A percentile compares a stretch with the other conserved stretches of the same genome.
Conservation (phyloP, 2,113 vertebrate species). For the Paedocypris sp. region DNA sequence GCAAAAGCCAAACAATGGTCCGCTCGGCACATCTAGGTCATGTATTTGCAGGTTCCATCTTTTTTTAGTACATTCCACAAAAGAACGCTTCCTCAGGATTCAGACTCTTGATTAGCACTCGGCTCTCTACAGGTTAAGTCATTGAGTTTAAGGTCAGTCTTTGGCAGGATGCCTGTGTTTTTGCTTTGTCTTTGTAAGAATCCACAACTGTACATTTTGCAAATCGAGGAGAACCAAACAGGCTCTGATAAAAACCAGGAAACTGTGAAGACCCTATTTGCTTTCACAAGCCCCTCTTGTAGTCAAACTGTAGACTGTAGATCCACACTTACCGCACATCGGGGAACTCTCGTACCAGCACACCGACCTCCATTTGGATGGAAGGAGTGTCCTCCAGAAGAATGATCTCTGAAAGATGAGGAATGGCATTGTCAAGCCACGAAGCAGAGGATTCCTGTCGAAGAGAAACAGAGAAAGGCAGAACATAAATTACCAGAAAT, state of each 20-base stretch:
- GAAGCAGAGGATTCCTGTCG: constrained; percentile 68
- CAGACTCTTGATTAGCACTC: constrained; percentile 18
- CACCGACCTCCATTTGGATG: constrained; percentile 85
- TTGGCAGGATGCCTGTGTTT: constrained; percentile 36
- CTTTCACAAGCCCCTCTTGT: constrained; percentile 35
- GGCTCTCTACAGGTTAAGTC: constrained; percentile 17
- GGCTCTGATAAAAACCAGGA: constrained; percentile 35
- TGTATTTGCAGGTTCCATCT: constrained; percentile 5
- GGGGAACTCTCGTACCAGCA: constrained; percentile 78
- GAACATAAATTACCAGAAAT: not conserved
- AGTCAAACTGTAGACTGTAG: too few relatives aligned
- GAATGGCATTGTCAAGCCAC: constrained; percentile 73
- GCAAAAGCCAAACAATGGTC: constrained; percentile 1
- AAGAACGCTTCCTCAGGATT: constrained; percentile 15
- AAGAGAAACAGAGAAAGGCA: not conserved
- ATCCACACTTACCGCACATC: constrained; percentile 76
- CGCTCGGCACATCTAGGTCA: constrained; percentile 13
- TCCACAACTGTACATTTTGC: constrained; percentile 22
- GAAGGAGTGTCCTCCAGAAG: constrained; percentile 78
- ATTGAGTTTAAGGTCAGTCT: constrained; percentile 15
- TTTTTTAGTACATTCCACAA: constrained; percentile 29
- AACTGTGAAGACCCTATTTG: constrained; percentile 34
- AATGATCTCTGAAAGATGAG: constrained; percentile 76
- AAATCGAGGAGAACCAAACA: constrained; percentile 28
- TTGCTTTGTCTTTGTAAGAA: constrained; percentile 38